Percentiles rank a stretch among this genome's conserved stretches.
phyloP scores from a whole-genome alignment of 1,140 invertebrate genomes.

The Lerema accius region DNA sequence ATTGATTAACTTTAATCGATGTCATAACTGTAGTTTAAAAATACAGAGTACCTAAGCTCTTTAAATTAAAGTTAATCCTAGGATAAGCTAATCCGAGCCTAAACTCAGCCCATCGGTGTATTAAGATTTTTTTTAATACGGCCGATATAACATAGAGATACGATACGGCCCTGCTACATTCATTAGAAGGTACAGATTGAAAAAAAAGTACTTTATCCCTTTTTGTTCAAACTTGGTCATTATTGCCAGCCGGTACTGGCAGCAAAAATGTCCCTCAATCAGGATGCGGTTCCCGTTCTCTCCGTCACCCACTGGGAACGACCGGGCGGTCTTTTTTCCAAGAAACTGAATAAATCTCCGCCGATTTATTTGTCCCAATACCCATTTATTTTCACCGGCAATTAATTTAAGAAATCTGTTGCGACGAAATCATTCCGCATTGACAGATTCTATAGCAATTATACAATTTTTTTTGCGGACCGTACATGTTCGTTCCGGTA shows the following conservation, averaged over 20 bases:
- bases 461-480: slow-evolving; percentile 47
- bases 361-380: slow-evolving; percentile 45
- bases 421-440: slow-evolving; percentile 54
- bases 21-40: too few relatives aligned
- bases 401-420: slow-evolving; percentile 57
- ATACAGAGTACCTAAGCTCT: too few relatives aligned
- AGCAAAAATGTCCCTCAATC: slow-evolving; percentile 32
- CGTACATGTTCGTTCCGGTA: slow-evolving; percentile 10
- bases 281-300: slow-evolving; percentile 22
- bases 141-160: too few relatives aligned
- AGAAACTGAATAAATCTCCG: slow-evolving; percentile 39
- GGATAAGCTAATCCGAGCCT: too few relatives aligned
- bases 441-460: slow-evolving; percentile 55
- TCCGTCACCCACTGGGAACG: slow-evolving; percentile 43
- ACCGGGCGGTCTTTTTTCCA: slow-evolving; percentile 52
- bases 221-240: slow-evolving; percentile 12
- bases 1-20: too few relatives aligned
- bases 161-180: too few relatives aligned
- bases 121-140: too few relatives aligned
- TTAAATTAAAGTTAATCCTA: too few relatives aligned
- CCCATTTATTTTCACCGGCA: slow-evolving; percentile 51
- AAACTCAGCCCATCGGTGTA: too few relatives aligned
- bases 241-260: slow-evolving; percentile 11
- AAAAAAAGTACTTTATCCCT: neutral
- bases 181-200: neutral